Percentiles rank a stretch among this genome's conserved stretches.
Conservation (phyloP, 2,113 vertebrate genomes). For the Ursus arctos region DNA sequence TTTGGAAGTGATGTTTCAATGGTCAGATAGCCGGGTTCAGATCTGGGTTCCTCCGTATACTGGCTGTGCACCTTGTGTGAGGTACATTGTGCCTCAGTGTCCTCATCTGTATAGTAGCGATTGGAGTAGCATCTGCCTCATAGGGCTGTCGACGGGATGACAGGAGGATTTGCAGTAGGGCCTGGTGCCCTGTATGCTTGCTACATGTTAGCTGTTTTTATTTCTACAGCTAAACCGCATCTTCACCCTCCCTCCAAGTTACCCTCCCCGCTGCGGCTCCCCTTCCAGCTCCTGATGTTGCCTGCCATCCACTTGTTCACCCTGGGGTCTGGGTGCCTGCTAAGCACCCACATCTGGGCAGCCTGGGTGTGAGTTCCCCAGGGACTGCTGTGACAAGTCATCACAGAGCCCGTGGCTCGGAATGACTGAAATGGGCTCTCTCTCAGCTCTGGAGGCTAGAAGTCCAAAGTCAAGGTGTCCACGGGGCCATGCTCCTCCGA, state of each 20-base stretch:
- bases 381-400: accelerated
- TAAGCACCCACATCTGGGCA: accelerated
- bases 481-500: accelerated
- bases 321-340: background rate
- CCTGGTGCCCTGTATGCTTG: accelerated
- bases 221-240: accelerated
- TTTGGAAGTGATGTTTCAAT: accelerated
- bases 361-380: accelerated
- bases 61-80: no score
- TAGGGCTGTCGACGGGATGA: no score
- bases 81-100: background rate
- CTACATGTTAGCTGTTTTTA: background rate
- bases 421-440: accelerated
- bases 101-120: background rate
- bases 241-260: accelerated
- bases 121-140: background rate
- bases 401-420: accelerated
- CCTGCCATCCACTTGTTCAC: accelerated
- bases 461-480: background rate
- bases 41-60: background rate
- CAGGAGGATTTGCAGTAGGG: accelerated
- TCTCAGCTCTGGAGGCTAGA: background rate
- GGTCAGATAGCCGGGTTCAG: background rate
- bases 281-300: accelerated
- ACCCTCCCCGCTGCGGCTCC: accelerated